Evolutionary conservation across 2,113 vertebrate genomes (phyloP).

Genomic region (Apeltes quadracus): DNA sequence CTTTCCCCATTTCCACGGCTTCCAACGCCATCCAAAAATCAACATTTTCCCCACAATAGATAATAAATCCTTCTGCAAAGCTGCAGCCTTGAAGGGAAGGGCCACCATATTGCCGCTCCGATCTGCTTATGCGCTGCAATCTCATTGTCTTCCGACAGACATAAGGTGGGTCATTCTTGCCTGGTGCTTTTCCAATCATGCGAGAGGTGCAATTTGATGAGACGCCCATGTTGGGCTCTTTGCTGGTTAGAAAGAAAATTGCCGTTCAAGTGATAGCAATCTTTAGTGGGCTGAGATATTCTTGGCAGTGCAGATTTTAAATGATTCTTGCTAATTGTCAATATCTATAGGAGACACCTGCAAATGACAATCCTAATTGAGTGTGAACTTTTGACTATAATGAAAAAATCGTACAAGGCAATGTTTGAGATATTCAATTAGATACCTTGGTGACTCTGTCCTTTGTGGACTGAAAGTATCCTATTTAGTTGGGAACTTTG

Average conservation of each 20-base stretch:
- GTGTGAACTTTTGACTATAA: slow-evolving; percentile 2
- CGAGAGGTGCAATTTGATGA: no score
- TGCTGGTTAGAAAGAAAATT: slow-evolving; percentile 11
- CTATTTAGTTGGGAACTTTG: background rate
- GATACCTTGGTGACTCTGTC: slow-evolving; percentile 19
- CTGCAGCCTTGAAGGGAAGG: slow-evolving; percentile 23
- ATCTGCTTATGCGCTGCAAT: slow-evolving; percentile 13
- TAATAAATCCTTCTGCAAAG: slow-evolving; percentile 14
- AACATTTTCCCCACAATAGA: background rate
- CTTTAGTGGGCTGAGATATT: slow-evolving; percentile 46
- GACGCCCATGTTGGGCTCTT: no score
- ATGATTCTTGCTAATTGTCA: slow-evolving; percentile 49
- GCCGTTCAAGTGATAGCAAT: slow-evolving; percentile 28
- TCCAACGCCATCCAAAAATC: slow-evolving; percentile 21
- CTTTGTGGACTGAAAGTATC: slow-evolving; percentile 6
- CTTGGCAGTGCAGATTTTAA: slow-evolving; percentile 22
- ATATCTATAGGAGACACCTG: slow-evolving; percentile 48
- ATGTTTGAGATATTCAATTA: slow-evolving; percentile 10
- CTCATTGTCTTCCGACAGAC: slow-evolving; percentile 1
- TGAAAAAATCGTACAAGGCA: background rate
- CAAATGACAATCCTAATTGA: slow-evolving; percentile 36
- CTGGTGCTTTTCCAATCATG: slow-evolving; percentile 27
- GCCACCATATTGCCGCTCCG: slow-evolving; percentile 6
- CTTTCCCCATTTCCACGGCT: background rate
- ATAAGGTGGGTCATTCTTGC: background rate